Base-by-base conservation (phyloP, 2,113 vertebrate species). In the Tympanuchus pallidicinctus region DNA sequence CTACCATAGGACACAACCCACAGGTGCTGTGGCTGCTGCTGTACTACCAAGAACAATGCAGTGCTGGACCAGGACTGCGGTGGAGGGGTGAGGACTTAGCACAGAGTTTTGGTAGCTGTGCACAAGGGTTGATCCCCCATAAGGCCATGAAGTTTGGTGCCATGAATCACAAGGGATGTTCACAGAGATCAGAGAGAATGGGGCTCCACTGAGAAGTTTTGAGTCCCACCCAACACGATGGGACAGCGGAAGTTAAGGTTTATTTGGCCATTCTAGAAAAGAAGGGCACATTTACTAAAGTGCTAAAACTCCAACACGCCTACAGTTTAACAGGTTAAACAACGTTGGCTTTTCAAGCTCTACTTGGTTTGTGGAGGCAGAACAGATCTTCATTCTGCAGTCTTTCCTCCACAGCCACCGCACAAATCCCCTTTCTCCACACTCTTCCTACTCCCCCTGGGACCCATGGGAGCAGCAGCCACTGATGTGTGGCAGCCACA, bases 401-500 rank as follows among this genome's bases (percentile, higher is more conserved):
- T 28, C 21, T 60, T 64, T 76, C 34, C 63, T 73, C 42, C 5
- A 8, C 47, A 71, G 69, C 47, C 27, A 20, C 20, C 45, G 64
- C 69, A 56, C 61, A 90, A 78, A 28, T 87, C 79, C 91, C 54
- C 78, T 78, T 88, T 54, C 61, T 77, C 64, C 86, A 76, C 54
- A 87, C 84, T 93, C 91, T 79, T 96, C 71, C 60, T 82, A 36
- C 81, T 94, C 54, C 73, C 59, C 73, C 34, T 25, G 11, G 30
- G 67, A 76, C 92, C 65, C 76, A 6, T 0, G 10, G 81, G 84
- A 96, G 74, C 87, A 82, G 88, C 69, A 88, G 90, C 43, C 12
- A 0, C 90, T 66, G 82, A 59, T 43, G 92, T 74, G 14, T 30
- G 93, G 82, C 69, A 90, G 72, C 69, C 82, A 90, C 76, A 43